Percentiles rank a stretch among this genome's conserved stretches.
These are phyloP conservation scores for Ochotona princeps DNA, from an alignment of 2,113 vertebrate species.

Conservation along the genomic window DNA sequence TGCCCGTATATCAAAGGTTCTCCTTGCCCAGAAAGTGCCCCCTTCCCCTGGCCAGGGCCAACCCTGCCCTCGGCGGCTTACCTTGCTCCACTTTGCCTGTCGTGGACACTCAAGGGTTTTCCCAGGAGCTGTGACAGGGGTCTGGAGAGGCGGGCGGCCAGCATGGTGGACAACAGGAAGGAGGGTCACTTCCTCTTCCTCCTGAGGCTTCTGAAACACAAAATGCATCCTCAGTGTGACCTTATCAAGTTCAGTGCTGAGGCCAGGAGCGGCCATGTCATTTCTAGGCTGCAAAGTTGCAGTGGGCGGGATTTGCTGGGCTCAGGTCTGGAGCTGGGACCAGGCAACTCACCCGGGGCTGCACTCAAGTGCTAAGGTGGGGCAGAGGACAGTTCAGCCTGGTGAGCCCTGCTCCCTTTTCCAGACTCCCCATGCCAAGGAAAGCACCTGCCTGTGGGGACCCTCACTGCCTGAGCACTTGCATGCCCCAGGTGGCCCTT, in stretches of 20 bases:
- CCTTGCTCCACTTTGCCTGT: constrained; percentile 71
- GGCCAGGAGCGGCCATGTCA: background rate
- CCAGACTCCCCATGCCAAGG: background rate
- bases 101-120: constrained; percentile 76
- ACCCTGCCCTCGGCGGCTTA: constrained; percentile 64
- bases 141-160: constrained; percentile 81
- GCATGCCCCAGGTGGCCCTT: background rate
- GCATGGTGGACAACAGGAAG: constrained; percentile 68
- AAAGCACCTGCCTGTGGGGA: background rate
- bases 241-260: background rate
- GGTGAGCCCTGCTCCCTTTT: background rate
- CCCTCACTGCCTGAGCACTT: background rate
- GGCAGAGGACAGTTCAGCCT: background rate
- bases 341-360: no score
- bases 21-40: background rate
- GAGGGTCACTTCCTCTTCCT: constrained; percentile 53
- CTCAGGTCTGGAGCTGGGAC: no score
- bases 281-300: background rate
- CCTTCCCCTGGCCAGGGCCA: background rate
- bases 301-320: background rate
- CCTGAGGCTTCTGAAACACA: constrained; percentile 81
- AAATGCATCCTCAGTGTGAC: constrained; percentile 58
- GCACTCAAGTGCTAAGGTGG: no score
- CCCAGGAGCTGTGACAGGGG: constrained; percentile 76
- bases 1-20: background rate